A percentile compares a stretch with the other conserved stretches of the same genome.
phyloP scores from a whole-genome alignment of 1,140 invertebrate species.

The Magallana angulata region DNA sequence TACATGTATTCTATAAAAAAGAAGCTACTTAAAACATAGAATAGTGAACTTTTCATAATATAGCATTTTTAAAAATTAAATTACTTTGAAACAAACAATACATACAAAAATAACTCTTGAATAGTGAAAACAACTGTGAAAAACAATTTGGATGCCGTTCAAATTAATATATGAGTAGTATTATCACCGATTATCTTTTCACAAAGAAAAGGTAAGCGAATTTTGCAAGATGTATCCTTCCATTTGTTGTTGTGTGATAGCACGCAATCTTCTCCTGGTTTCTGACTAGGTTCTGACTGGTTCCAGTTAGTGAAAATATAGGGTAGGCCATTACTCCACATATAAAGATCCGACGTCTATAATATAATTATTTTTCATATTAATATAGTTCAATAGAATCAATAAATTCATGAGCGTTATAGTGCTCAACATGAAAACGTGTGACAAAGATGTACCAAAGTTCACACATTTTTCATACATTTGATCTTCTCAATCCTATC shows the following conservation, averaged over 20 bases:
- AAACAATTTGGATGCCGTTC: no score
- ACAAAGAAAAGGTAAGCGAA: not conserved
- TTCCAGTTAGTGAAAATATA: not conserved
- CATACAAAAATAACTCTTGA: no score
- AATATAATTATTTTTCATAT: not conserved
- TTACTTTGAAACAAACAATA: no score
- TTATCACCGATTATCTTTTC: not conserved
- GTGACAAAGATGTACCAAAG: no score
- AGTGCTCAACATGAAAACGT: no score
- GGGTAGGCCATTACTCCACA: not conserved
- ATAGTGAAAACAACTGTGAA: no score
- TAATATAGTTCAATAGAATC: no score
- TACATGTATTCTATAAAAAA: not conserved
- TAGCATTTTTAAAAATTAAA: no score
- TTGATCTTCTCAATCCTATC: constrained; percentile 3
- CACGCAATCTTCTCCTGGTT: not conserved
- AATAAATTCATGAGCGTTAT: no score
- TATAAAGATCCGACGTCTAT: not conserved
- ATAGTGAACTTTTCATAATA: no score
- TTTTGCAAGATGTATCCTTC: not conserved
- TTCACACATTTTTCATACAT: not conserved
- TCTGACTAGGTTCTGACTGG: not conserved
- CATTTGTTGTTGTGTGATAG: constrained; percentile 24
- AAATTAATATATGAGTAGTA: no score
- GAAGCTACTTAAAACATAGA: not conserved